A percentile compares a stretch with the other conserved stretches of the same genome.
These are phyloP conservation scores for Capromys pilorides DNA, from an alignment of 2,797 vertebrate species.

Conservation along the genomic window DNA sequence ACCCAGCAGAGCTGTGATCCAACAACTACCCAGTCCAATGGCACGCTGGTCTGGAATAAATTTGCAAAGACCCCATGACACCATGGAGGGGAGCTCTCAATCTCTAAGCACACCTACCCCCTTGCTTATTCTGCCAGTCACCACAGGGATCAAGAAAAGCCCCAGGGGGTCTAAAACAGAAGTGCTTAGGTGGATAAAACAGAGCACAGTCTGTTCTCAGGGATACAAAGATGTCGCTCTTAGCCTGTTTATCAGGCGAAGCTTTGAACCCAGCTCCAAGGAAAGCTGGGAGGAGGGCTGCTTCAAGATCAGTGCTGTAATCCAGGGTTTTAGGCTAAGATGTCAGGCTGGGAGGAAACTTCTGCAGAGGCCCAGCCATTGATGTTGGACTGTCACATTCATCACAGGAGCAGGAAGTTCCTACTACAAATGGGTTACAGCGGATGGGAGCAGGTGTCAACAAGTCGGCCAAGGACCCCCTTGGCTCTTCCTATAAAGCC, in stretches of 20 bases:
- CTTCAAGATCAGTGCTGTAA: constrained; percentile 44
- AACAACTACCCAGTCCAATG: background rate
- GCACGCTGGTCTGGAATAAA: constrained; percentile 30
- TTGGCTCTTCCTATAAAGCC: constrained; percentile 60
- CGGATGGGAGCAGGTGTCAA: background rate
- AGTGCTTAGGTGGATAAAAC: background rate
- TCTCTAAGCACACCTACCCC: background rate
- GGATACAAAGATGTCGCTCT: constrained; percentile 5
- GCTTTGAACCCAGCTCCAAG: constrained; percentile 50
- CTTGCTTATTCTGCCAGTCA: background rate
- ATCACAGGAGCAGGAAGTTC: background rate
- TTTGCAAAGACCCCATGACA: background rate
- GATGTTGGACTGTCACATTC: background rate
- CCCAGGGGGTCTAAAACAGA: background rate
- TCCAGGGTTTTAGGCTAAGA: constrained; percentile 35
- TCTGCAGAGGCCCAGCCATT: background rate
- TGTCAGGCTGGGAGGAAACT: background rate
- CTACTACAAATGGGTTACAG: background rate
- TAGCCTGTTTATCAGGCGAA: constrained; percentile 33
- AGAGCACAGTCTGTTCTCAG: constrained; percentile 8
- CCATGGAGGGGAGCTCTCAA: background rate
- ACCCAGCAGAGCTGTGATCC: background rate
- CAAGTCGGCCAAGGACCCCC: constrained; percentile 23
- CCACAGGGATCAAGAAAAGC: background rate
- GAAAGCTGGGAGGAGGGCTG: background rate